Evolutionary conservation across 2,797 vertebrate genomes (phyloP), one percentile per base, ranked within the genome.

Genomic region (Muraenolepis orangiensis): DNA sequence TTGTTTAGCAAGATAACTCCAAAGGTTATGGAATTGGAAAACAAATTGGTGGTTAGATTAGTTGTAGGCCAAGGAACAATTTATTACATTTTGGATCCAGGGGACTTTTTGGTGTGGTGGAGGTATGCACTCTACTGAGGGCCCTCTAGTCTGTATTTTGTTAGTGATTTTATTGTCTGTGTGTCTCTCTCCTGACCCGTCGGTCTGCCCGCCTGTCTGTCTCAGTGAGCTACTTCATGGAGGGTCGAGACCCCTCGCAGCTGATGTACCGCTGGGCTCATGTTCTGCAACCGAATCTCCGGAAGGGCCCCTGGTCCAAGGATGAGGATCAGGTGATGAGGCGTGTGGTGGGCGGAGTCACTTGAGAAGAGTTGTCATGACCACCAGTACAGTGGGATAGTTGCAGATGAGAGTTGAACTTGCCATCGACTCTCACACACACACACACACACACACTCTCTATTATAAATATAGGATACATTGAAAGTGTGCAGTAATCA

Each of bases 221-320:
- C 29, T 72, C 82, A 99, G 97, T 99, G 36, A 95, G 95, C 16
- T 98, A 98, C 88, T 98, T 96, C 88, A 98, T 98, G 95, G 95
- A 96, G 64, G 96, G 95, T 0, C 92, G 96, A 34, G 93, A 97
- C 73, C 91, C 94, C 0, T 38, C 90, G 76, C 97, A 99, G 87
- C 88, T 98, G 71, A 87, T 95, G 77, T 95, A 96, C 81, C 94
- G 96, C 0, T 99, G 97, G 97, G 95, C 91, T 3, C 95, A 95
- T 79, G 93, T 95, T 0, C 82, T 98, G 72, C 94, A 99, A 78
- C 96, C 97, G 0, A 88, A 61, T n/a, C 76, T 99, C 80, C 96
- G 82, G 78, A 97, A 91, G 79, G 97, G 97, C 0, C 74, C 72
- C 4, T 99, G 97, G 97, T 90, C 91, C 16, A 88, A 92, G 3